Conservation (phyloP, 2,888 invertebrate species). For the Syritta pipiens region DNA sequence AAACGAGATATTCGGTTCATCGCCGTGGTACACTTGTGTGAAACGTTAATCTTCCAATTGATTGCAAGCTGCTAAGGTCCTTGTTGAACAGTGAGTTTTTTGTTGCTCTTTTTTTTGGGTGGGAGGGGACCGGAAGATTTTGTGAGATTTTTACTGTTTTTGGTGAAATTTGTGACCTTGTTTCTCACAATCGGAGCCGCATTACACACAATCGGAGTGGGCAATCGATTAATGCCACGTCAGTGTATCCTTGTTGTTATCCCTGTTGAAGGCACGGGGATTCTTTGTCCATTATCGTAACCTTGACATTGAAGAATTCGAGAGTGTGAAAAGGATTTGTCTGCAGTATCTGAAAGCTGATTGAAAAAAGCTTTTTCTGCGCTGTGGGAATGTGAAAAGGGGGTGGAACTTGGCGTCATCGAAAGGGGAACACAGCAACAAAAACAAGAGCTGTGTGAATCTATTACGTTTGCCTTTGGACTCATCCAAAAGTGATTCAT, state of each 20-base stretch:
- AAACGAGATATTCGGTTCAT: background rate
- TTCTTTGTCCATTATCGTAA: background rate
- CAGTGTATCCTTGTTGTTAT: slow-evolving; percentile 14
- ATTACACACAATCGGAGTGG: slow-evolving; percentile 15
- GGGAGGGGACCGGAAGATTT: too few relatives aligned
- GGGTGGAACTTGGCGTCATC: too few relatives aligned
- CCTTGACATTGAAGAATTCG: slow-evolving; percentile 24
- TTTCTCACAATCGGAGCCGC: background rate
- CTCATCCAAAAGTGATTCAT: too few relatives aligned
- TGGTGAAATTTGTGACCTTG: too few relatives aligned
- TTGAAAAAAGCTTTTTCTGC: too few relatives aligned
- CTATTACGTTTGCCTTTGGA: too few relatives aligned
- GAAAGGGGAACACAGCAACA: too few relatives aligned
- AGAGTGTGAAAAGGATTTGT: background rate
- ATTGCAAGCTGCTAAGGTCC: background rate
- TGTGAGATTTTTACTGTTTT: too few relatives aligned
- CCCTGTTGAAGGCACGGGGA: background rate
- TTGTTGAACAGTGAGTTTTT: slow-evolving; percentile 42
- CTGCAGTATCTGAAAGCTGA: too few relatives aligned
- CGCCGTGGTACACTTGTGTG: background rate
- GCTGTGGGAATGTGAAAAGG: too few relatives aligned
- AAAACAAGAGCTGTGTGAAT: too few relatives aligned
- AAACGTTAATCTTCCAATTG: slow-evolving; percentile 13
- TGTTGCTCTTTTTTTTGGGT: background rate
- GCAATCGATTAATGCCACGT: slow-evolving; percentile 54